Base-by-base conservation (phyloP, 2,113 vertebrate species). In the Plecturocebus donacophilus region DNA sequence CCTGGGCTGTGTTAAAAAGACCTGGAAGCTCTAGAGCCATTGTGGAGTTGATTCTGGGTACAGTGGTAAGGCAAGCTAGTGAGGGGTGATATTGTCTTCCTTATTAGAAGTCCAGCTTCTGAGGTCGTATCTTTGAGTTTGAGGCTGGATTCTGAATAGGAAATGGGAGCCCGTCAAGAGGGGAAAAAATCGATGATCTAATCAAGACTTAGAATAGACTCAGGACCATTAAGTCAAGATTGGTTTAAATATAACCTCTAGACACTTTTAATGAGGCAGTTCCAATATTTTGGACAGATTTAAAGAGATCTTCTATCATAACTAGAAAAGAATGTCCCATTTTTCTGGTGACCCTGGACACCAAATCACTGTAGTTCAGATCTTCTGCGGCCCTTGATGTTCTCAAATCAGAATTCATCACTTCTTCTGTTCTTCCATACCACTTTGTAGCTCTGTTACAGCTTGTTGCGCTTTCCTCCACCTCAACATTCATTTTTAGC, bases 41-140 rank as follows among this genome's bases (percentile, higher is more conserved):
- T 64, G 1, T 47, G 8, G 49, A 75, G 58, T 85, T 88, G 49
- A 71, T 86, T 12, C 40, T 86, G 27, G 9, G 40, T 35, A 3
- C 14, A 40, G 35, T 35, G 21, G 9, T 47, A 8, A 77, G 79
- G 81, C 10, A 76, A 16, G 30, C 16, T 90, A 93, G 32, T 70
- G 42, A 93, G 42, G 19, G 81, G 83, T 20, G 16, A 32, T 66
- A 84, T 61, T 54, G 30, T 90, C 81, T 70, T 94, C 16, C 45
- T 61, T 95, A 87, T 86, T 79, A 79, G 77, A 94, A 91, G 27
- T 38, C 80, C 25, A 45, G 38, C 68, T 68, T 95, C 14, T 93
- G 92, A 95, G 11, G 25, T 54, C 54, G 3, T 73, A 35, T 61
- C 80, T 94, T 80, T 87, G 66, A 86, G 38, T 89, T 79, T 95